Conservation (phyloP, 1,140 invertebrate species). For the Papilio glaucus region DNA sequence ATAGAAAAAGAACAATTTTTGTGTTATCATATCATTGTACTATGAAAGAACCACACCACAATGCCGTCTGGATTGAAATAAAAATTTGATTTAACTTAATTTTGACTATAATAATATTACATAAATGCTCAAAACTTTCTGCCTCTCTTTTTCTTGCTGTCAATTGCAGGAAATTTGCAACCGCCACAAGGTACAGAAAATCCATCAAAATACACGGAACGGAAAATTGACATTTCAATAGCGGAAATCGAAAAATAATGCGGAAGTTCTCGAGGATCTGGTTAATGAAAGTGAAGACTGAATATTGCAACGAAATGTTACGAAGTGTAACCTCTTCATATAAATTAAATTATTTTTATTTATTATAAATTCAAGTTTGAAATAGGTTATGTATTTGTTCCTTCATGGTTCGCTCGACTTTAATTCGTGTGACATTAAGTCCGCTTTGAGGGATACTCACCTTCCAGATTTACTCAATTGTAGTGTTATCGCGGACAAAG, state of each 20-base stretch:
- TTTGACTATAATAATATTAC: not conserved
- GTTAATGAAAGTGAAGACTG: not conserved
- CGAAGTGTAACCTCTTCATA: no score
- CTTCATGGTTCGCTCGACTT: no score
- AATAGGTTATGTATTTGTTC: no score
- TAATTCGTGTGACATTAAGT: no score
- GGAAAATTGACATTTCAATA: not conserved
- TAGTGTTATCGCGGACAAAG: no score
- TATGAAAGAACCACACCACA: no score
- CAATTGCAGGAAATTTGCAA: slow-evolving; percentile 10
- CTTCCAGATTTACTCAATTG: no score
- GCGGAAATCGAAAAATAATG: slow-evolving; percentile 13
- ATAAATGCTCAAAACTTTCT: not conserved
- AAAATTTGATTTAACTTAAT: not conserved
- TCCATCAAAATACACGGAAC: not conserved
- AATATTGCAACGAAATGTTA: not conserved
- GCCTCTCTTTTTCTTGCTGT: not conserved
- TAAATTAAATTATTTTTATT: no score
- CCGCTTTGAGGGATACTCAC: no score
- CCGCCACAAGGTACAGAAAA: not conserved
- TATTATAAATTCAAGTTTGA: no score
- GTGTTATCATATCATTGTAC: no score
- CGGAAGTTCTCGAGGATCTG: not conserved
- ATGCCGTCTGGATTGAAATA: not conserved
- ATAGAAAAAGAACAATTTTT: no score